phyloP scores from a whole-genome alignment of 2,113 vertebrate genomes.

The Zosterops borbonicus region DNA sequence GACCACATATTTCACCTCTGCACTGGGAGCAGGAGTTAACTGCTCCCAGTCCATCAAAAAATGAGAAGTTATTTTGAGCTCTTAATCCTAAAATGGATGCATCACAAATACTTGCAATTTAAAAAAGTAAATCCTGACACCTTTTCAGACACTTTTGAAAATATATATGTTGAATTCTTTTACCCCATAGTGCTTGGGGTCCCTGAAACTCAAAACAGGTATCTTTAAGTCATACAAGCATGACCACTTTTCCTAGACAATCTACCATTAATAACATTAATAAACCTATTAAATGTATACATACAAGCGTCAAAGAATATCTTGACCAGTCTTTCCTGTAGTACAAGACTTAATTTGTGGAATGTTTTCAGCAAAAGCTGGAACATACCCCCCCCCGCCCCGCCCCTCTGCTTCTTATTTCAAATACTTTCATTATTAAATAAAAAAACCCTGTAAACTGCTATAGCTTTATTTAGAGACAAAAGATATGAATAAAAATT shows the following conservation, averaged over 20 bases:
- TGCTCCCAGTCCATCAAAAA: not conserved
- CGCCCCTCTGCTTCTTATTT: not conserved
- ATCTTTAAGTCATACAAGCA: not conserved
- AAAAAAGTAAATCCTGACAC: not conserved
- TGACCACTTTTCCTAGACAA: not conserved
- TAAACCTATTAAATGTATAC: not conserved
- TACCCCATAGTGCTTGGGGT: not conserved
- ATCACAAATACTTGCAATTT: not conserved
- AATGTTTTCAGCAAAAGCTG: not conserved
- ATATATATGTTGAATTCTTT: not conserved
- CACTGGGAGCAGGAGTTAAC: not conserved
- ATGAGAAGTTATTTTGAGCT: not conserved
- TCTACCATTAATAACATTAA: not conserved
- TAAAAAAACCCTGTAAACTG: not conserved
- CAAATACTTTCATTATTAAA: not conserved
- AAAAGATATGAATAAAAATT: not conserved
- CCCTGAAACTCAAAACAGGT: not conserved
- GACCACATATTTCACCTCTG: not conserved
- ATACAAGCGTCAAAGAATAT: not conserved
- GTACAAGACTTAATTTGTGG: not conserved
- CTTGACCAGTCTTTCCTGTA: not conserved
- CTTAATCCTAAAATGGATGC: not conserved
- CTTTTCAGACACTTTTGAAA: not conserved
- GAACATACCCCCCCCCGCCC: fast-evolving
- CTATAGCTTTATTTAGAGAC: not conserved